A percentile compares a stretch with the other conserved stretches of the same genome.
Evolutionary conservation across 2,797 vertebrate species (phyloP).

Genomic region (Ptychadena robeensis): DNA sequence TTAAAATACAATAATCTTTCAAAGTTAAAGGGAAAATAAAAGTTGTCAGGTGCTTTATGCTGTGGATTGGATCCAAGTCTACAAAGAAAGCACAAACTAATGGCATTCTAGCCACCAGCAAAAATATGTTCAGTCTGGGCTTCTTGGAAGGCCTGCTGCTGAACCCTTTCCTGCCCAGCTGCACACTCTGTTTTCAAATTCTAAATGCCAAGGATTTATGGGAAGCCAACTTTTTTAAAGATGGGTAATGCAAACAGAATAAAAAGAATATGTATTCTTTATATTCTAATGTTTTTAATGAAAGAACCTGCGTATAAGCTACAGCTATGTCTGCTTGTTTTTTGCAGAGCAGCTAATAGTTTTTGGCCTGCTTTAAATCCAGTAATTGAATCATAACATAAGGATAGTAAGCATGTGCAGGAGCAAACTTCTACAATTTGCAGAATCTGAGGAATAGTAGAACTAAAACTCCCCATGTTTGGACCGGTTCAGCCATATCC

Average conservation of each 20-base stretch:
- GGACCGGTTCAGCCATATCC: too few species aligned
- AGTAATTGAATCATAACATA: too few species aligned
- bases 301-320: neutral
- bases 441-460: too few species aligned
- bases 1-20: constrained; percentile 30
- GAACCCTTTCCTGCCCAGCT: constrained; percentile 4
- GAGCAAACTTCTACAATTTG: too few species aligned
- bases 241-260: neutral
- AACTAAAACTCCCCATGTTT: too few species aligned
- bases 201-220: neutral
- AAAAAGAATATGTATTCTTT: neutral
- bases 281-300: neutral
- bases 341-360: too few species aligned
- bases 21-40: constrained; percentile 33
- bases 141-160: neutral
- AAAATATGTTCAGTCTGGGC: constrained; percentile 22
- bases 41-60: constrained; percentile 19
- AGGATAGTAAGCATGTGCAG: too few species aligned
- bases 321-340: too few species aligned
- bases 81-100: constrained; percentile 1
- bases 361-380: too few species aligned
- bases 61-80: neutral
- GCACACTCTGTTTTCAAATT: neutral
- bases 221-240: neutral
- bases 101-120: constrained; percentile 17